Evolutionary conservation across 2,888 invertebrate species (phyloP), one percentile per base, ranked within the genome.

Genomic region (Drosophila putrida): DNA sequence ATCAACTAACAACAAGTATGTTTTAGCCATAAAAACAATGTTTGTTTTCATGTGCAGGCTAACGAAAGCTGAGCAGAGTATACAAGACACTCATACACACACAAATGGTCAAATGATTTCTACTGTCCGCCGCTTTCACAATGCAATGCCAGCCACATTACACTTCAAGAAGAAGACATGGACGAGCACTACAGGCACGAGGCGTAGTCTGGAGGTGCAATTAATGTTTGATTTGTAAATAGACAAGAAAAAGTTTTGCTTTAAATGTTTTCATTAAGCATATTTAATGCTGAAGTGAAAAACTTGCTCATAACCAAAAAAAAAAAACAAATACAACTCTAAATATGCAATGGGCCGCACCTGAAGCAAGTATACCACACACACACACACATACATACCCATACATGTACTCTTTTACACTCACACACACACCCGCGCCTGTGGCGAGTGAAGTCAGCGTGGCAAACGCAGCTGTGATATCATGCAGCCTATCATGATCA

Each of bases 31-130:
- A 66, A 66, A 75, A 71, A 70, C 63, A 84, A 71, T 66, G 64
- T 77, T 85, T 82, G 67, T 86, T 76, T 88, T 74, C 68, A 66
- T 81, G 71, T 69, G 67, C 61, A 72, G 28, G 60, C 71, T 77
- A 71, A 75, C 82, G 83, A 83, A 85, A 83, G 88, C 80, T 88
- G 69, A 33, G 69, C 82, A 70, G 44, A 64, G 62, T 65, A 49
- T 31, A 62, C 60, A 72, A 10, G 13, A 44, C 38, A 11, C 9
- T 46, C 8, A 54, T 8, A 25, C 15, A 57, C 35, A 79, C 68
- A 64, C 63, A 80, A 82, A 88, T 88, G 83, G 86, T 88, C 83
- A 83, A 83, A 80, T 80, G 83, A 80, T 88, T 83, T 83, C 86
- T 78, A 88, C 80, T 60, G 75, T 68, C 75, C 86, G 35, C 63